Conservation (phyloP, 1,140 invertebrate species). For the Drosophila tropicalis region DNA sequence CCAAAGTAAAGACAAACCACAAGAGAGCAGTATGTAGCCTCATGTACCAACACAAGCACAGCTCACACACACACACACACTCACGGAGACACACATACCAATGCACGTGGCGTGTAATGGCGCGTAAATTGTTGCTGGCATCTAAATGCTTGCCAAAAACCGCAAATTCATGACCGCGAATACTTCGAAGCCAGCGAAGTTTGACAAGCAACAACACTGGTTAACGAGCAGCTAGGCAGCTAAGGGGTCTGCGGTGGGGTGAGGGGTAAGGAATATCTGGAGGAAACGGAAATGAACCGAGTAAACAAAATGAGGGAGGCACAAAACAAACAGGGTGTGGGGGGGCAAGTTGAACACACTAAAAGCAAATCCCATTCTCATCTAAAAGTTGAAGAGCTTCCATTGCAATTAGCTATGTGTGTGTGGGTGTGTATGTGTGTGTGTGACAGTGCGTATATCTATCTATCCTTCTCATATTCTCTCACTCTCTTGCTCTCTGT, state of each 20-base stretch:
- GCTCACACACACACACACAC: constrained; percentile 2
- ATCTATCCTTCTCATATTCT: constrained; percentile 26
- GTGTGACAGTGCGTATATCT: constrained; percentile 11
- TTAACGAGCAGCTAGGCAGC: constrained; percentile 1
- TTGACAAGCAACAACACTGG: constrained; percentile 48
- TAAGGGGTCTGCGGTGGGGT: too few relatives aligned
- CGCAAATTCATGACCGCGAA: constrained; percentile 56
- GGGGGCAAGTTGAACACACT: constrained; percentile 44
- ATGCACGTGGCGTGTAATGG: constrained; percentile 63
- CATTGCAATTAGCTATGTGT: constrained; percentile 59
- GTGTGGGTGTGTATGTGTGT: constrained; percentile 14
- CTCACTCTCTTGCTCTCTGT: constrained; percentile 20
- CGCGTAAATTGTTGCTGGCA: constrained; percentile 74
- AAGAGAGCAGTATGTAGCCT: constrained; percentile 40
- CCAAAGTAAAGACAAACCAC: constrained; percentile 34
- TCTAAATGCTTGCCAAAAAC: constrained; percentile 74
- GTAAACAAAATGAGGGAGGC: constrained; percentile 26
- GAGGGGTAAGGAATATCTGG: constrained; percentile 15
- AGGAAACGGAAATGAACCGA: constrained; percentile 70
- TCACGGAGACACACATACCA: constrained; percentile 23
- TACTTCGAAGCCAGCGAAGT: constrained; percentile 15
- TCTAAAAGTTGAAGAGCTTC: constrained; percentile 41
- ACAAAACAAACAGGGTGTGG: constrained; percentile 45
- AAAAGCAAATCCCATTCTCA: constrained; percentile 15
- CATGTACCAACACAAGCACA: constrained; percentile 21